Conservation (phyloP, 2,888 invertebrate species). For the Hesperia comma region DNA sequence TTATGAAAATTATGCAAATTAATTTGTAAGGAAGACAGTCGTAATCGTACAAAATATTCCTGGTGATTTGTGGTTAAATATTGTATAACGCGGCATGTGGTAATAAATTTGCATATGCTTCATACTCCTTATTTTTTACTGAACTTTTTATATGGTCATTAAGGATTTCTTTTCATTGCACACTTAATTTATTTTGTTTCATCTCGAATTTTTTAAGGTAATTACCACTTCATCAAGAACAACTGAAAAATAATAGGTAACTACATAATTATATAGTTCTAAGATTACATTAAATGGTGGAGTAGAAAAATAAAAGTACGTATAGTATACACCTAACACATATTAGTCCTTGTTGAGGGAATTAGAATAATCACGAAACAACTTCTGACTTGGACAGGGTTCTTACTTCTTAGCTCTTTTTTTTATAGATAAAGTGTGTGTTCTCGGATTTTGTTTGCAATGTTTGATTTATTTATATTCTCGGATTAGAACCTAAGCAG, state of each 20-base stretch:
- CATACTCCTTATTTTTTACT: constrained; percentile 11
- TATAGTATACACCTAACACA: too few relatives aligned
- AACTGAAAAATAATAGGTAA: not conserved
- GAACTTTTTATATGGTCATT: constrained; percentile 19
- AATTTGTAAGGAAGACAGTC: constrained; percentile 21
- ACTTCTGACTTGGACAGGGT: too few relatives aligned
- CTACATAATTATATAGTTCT: not conserved
- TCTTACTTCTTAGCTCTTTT: too few relatives aligned
- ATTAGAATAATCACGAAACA: too few relatives aligned
- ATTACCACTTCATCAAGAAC: not conserved
- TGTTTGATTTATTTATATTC: too few relatives aligned
- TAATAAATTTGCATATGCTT: constrained; percentile 23
- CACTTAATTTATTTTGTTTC: not conserved
- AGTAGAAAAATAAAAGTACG: too few relatives aligned
- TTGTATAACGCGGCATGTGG: constrained; percentile 22
- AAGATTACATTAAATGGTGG: too few relatives aligned
- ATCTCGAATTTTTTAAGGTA: not conserved
- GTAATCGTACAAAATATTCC: constrained; percentile 15
- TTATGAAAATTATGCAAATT: not conserved
- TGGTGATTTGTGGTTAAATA: constrained; percentile 26
- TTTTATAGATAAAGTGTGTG: too few relatives aligned
- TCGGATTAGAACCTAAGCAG: too few relatives aligned
- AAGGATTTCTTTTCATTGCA: constrained; percentile 2
- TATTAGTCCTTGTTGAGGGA: too few relatives aligned
- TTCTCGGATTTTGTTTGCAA: too few relatives aligned